These are phyloP conservation scores for Xiphophorus maculatus DNA, from an alignment of 2,113 vertebrate species.

Conservation along the genomic window DNA sequence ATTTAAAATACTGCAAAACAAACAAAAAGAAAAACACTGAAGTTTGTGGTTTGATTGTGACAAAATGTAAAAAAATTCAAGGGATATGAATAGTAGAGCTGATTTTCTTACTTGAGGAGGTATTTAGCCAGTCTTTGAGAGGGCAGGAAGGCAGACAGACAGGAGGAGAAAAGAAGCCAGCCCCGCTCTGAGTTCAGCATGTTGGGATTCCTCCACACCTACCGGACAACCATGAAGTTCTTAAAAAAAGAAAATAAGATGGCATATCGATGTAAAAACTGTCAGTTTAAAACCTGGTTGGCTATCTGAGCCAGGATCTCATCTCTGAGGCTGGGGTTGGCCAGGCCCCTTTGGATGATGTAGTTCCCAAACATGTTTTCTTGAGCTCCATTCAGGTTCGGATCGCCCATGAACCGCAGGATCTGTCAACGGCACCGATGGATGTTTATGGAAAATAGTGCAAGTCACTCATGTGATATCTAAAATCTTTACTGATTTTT, in stretches of 20 bases:
- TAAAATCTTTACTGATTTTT: not conserved
- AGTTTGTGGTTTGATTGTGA: not conserved
- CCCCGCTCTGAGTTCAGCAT: conserved; percentile 90
- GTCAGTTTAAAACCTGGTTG: conserved; percentile 87
- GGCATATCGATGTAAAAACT: not conserved
- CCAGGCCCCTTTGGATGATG: conserved; percentile 91
- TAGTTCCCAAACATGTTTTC: conserved; percentile 95
- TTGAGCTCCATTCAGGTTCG: conserved; percentile 85
- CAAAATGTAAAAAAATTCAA: not conserved
- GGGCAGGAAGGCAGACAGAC: conserved; percentile 89
- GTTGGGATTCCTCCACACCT: conserved; percentile 93
- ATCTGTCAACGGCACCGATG: conserved; percentile 75
- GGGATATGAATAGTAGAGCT: not conserved
- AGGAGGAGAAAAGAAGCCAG: conserved; percentile 91
- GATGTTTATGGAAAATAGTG: no score
- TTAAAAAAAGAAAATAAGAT: not conserved
- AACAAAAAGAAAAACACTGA: not conserved
- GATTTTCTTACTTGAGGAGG: conserved; percentile 90
- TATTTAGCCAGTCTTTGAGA: conserved; percentile 87
- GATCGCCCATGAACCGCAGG: conserved; percentile 96
- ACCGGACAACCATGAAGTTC: conserved; percentile 18
- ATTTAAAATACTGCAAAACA: no score
- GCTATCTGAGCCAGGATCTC: conserved; percentile 92
- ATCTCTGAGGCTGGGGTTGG: conserved; percentile 84
- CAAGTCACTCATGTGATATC: not conserved